Conservation (phyloP, 2,888 invertebrate genomes). For the Hydropsyche betteni region DNA sequence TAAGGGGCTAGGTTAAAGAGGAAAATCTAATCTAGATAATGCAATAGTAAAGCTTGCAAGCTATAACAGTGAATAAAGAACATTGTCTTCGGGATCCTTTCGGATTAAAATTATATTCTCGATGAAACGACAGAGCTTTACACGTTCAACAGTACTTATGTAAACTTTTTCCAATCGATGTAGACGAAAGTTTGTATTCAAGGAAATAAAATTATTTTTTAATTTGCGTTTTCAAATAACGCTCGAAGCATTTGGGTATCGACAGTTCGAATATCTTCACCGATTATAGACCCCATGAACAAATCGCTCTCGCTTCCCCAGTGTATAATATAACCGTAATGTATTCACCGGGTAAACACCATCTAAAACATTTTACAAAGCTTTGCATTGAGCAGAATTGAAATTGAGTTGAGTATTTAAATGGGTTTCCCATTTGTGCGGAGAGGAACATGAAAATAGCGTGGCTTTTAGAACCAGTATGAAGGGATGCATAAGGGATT, state of each 20-base stretch:
- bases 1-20: slow-evolving; percentile 47
- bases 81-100: slow-evolving; percentile 47
- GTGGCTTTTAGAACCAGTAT: slow-evolving; percentile 63
- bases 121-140: slow-evolving; percentile 12
- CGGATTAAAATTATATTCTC: slow-evolving; percentile 47
- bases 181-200: too few relatives aligned
- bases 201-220: too few relatives aligned
- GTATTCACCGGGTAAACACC: slow-evolving; percentile 39
- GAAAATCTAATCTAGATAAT: slow-evolving; percentile 52
- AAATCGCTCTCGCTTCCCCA: slow-evolving; percentile 34
- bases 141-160: neutral
- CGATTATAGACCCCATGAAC: slow-evolving; percentile 15
- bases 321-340: slow-evolving; percentile 37
- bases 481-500: slow-evolving; percentile 30
- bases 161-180: too few relatives aligned
- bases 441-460: slow-evolving; percentile 67
- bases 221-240: neutral
- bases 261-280: neutral
- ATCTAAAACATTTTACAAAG: slow-evolving; percentile 56
- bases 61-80: slow-evolving; percentile 48
- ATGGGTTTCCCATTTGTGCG: slow-evolving; percentile 67
- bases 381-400: slow-evolving; percentile 65
- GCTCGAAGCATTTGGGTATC: neutral
- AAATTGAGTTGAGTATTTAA: slow-evolving; percentile 67
- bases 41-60: slow-evolving; percentile 51